Percentiles rank a stretch among this genome's conserved stretches.
Conservation (phyloP, 2,797 vertebrate genomes). For the Delichon dasypus region DNA sequence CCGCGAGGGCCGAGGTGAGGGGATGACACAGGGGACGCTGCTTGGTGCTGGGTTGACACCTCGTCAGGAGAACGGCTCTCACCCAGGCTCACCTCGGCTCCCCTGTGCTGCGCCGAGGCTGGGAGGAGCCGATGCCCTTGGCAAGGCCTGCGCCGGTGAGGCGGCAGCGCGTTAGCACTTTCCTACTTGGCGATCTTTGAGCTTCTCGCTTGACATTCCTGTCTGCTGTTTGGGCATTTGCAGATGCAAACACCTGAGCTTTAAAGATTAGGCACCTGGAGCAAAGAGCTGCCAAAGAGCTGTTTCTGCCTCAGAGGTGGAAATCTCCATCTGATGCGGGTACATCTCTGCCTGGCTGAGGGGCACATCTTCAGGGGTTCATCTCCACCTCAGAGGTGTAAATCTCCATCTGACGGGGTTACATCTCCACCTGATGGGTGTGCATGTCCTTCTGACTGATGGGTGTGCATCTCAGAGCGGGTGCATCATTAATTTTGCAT, state of each 20-base stretch:
- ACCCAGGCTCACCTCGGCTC: not conserved
- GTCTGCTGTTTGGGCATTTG: not conserved
- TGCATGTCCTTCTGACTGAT: not conserved
- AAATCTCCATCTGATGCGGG: not conserved
- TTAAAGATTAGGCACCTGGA: not conserved
- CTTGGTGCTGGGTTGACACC: not conserved
- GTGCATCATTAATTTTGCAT: not conserved
- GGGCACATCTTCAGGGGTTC: not conserved
- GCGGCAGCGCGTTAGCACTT: not conserved
- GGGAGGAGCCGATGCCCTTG: not conserved
- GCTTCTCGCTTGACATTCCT: not conserved
- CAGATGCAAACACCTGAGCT: accelerated
- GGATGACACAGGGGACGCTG: not conserved
- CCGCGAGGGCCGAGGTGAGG: not conserved
- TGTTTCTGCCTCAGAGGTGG: not conserved
- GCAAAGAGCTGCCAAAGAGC: accelerated
- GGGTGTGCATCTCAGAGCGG: not conserved
- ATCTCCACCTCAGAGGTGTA: not conserved
- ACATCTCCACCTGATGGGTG: not conserved
- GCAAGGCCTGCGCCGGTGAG: not conserved
- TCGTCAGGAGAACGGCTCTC: not conserved
- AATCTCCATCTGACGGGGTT: not conserved
- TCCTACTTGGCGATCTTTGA: not conserved
- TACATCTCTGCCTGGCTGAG: not conserved
- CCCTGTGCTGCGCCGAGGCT: accelerated